phyloP scores from a whole-genome alignment of 2,797 vertebrate species.

The Coregonus ussuriensis region DNA sequence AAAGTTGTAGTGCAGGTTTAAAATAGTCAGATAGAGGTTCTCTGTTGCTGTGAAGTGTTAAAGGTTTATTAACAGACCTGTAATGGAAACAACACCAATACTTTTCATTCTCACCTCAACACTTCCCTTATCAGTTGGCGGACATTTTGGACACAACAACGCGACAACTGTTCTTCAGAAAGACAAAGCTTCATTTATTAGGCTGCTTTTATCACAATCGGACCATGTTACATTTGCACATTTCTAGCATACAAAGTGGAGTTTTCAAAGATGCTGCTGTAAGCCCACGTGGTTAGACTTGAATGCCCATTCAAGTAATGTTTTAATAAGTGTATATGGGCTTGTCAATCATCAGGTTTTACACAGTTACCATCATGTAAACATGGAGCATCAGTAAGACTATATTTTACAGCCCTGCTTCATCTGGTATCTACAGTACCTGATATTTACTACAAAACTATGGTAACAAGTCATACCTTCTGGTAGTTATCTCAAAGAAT shows the following conservation, averaged over 20 bases:
- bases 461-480: not conserved
- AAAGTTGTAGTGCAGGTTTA: not conserved
- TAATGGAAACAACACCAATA: not conserved
- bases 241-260: constrained; percentile 11
- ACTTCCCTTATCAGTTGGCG: not conserved
- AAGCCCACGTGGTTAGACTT: constrained; percentile 8
- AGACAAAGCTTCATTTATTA: constrained; percentile 52
- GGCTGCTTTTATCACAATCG: constrained; percentile 22
- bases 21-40: not conserved
- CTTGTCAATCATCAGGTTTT: constrained; percentile 8
- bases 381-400: constrained; percentile 16
- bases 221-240: constrained; percentile 19
- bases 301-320: not conserved
- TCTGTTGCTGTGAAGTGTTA: not conserved
- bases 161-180: constrained; percentile 19
- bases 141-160: constrained; percentile 12
- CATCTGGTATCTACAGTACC: not conserved
- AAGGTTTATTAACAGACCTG: not conserved
- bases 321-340: not conserved
- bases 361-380: constrained; percentile 29
- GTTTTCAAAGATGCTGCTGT: not conserved
- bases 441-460: not conserved
- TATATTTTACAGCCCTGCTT: not conserved
- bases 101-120: not conserved
- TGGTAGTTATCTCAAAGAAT: too few relatives aligned